These are phyloP conservation scores for Brachirus orientalis DNA, from an alignment of 2,113 vertebrate species.

Conservation along the genomic window DNA sequence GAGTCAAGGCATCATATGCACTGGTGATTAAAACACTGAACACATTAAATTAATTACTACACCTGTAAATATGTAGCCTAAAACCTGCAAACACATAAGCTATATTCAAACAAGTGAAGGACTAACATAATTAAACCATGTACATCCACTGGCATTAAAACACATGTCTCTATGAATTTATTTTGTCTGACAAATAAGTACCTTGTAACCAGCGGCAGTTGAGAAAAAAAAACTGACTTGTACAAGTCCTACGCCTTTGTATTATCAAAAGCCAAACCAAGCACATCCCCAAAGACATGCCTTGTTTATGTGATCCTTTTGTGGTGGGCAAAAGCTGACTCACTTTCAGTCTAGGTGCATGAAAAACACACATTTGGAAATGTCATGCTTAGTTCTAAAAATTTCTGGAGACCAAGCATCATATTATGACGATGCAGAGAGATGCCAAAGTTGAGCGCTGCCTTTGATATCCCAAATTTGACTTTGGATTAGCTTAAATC, in stretches of 20 bases:
- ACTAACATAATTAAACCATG: not conserved
- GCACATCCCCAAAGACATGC: conserved; percentile 4
- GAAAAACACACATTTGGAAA: conserved; percentile 41
- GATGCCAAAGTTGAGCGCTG: conserved; percentile 68
- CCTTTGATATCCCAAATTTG: conserved; percentile 74
- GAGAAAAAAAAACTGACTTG: not conserved
- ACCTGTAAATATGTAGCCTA: conserved; percentile 1
- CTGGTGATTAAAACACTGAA: not conserved
- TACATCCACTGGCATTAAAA: not conserved
- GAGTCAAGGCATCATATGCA: not conserved
- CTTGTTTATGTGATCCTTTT: conserved; percentile 35
- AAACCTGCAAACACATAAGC: not conserved
- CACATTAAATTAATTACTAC: not conserved
- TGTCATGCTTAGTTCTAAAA: conserved; percentile 42
- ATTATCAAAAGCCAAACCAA: conserved; percentile 20
- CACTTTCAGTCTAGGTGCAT: conserved; percentile 9
- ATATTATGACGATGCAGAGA: conserved; percentile 70
- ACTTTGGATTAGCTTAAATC: conserved; percentile 72
- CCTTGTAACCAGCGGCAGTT: not conserved
- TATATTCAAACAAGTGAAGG: not conserved
- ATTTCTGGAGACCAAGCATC: conserved; percentile 43
- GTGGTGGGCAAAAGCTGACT: conserved; percentile 16
- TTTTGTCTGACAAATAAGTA: not conserved
- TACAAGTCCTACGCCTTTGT: not conserved
- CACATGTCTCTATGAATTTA: not conserved